Conservation (phyloP, 2,888 invertebrate species). For the Lithophane ornitopus region DNA sequence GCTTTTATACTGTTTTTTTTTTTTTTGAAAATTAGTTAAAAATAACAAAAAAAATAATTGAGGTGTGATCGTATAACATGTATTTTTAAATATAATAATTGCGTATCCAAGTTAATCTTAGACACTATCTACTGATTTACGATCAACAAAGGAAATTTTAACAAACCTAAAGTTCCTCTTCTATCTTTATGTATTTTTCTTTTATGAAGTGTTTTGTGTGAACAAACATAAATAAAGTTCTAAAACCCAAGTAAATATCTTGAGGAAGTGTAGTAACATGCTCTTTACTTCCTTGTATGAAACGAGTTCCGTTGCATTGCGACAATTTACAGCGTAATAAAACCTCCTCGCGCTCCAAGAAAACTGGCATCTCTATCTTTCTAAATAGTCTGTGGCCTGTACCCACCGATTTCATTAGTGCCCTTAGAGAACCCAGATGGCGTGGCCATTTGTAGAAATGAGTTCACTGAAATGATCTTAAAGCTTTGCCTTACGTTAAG, state of each 20-base stretch:
- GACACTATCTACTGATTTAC: not conserved
- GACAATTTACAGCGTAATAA: constrained; percentile 15
- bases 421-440: constrained; percentile 54
- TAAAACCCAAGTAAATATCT: not conserved
- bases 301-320: not conserved
- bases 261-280: not conserved
- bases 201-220: not conserved
- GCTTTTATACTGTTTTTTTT: not conserved
- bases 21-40: not conserved
- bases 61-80: not conserved
- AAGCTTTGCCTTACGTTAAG: constrained; percentile 42
- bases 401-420: constrained; percentile 60
- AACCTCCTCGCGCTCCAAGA: not conserved
- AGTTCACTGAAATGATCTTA: constrained; percentile 52
- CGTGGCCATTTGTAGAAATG: constrained; percentile 57
- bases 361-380: constrained; percentile 21
- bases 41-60: not conserved
- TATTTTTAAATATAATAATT: no score
- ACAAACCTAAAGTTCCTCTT: no score
- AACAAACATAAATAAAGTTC: not conserved
- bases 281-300: not conserved
- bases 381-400: constrained; percentile 39
- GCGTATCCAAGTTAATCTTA: no score
- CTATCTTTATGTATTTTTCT: not conserved
- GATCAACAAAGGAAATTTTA: no score